Evolutionary conservation across 92 coral and sea anemone species (phyloP).

Genomic region (Chrysogorgia sp.): DNA sequence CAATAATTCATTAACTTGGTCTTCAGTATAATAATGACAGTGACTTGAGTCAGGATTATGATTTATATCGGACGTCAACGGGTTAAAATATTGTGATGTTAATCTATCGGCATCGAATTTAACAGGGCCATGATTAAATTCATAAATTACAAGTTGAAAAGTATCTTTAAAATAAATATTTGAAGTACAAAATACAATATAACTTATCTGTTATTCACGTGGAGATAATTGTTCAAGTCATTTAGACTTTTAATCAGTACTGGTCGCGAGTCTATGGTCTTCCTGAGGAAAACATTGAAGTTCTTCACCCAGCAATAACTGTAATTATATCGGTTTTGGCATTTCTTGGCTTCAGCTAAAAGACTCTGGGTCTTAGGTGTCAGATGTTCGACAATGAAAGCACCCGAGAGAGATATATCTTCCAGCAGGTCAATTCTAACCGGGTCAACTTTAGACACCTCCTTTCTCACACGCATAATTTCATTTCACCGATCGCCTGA

Average conservation of each 20-base stretch:
- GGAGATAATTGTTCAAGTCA: too few species aligned
- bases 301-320: conserved; percentile 64
- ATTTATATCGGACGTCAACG: conserved; percentile 35
- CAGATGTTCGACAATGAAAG: conserved; percentile 35
- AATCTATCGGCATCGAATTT: conserved; percentile 44
- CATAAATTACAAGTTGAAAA: too few species aligned
- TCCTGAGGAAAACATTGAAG: conserved; percentile 41
- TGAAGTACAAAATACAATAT: background rate
- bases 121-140: conserved; percentile 41
- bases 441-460: conserved; percentile 15
- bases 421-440: background rate
- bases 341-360: conserved; percentile 26
- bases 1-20: conserved; percentile 54
- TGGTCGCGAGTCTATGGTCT: conserved; percentile 26
- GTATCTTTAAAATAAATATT: too few species aligned
- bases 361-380: conserved; percentile 47
- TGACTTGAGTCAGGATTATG: conserved; percentile 20
- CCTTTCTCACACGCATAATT: conserved; percentile 27
- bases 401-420: conserved; percentile 11
- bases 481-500: conserved; percentile 26
- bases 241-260: too few species aligned
- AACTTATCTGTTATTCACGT: conserved; percentile 9
- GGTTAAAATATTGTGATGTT: conserved; percentile 36
- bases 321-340: conserved; percentile 17
- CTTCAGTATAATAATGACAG: conserved; percentile 41